These are phyloP conservation scores for Leptinotarsa texana DNA, from an alignment of 1,140 invertebrate species.

Conservation along the genomic window DNA sequence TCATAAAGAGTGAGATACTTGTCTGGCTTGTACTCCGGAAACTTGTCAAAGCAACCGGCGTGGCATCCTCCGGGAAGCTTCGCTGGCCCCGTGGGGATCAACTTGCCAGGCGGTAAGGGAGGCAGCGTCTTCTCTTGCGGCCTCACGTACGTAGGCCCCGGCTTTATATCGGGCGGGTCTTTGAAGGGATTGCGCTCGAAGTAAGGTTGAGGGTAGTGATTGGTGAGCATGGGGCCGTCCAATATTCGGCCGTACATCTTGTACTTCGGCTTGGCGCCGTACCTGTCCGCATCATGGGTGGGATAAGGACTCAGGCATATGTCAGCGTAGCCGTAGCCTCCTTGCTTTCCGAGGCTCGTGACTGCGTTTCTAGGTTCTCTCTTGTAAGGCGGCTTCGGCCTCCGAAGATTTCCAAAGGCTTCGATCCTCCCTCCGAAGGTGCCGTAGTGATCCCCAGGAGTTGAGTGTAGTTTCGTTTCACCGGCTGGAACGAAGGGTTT, in stretches of 20 bases:
- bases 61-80: constrained; percentile 49
- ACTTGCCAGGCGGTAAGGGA: constrained; percentile 34
- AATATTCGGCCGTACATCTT: constrained; percentile 42
- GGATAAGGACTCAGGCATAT: constrained; percentile 52
- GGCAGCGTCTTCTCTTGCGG: constrained; percentile 37
- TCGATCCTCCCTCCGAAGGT: constrained; percentile 46
- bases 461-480: constrained; percentile 45
- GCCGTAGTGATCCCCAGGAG: constrained; percentile 52
- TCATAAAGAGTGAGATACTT: constrained; percentile 38
- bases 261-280: constrained; percentile 43
- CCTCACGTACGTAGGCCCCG: constrained; percentile 42
- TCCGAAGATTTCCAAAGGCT: constrained; percentile 41
- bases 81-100: constrained; percentile 47
- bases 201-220: constrained; percentile 40
- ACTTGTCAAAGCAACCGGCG: constrained; percentile 50
- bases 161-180: constrained; percentile 42
- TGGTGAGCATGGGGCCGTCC: constrained; percentile 40
- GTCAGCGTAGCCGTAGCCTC: constrained; percentile 52
- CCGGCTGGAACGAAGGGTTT: constrained; percentile 40
- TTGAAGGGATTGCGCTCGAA: constrained; percentile 49
- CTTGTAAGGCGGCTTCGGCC: constrained; percentile 32
- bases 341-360: constrained; percentile 48
- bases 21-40: constrained; percentile 43
- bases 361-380: constrained; percentile 38
- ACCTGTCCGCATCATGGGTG: constrained; percentile 35